Conservation (phyloP, 2,113 vertebrate genomes). For the Hemichromis elongatus region DNA sequence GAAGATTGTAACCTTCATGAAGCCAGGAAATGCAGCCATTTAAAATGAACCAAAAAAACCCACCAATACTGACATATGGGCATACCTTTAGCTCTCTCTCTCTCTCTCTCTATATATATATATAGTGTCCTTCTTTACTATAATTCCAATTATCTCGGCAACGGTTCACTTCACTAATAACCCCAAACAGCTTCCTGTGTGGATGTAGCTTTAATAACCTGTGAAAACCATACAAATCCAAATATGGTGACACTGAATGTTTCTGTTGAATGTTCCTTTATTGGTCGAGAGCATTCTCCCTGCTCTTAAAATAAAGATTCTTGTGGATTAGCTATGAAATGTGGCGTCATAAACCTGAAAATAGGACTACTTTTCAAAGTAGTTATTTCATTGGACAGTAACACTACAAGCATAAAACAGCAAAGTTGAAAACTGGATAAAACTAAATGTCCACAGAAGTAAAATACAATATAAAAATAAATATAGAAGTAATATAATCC, state of each 20-base stretch:
- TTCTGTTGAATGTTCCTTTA: not conserved
- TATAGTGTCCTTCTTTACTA: not conserved
- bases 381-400: not conserved
- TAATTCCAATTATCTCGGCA: not conserved
- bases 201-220: not conserved
- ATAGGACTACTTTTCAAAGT: not conserved
- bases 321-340: not conserved
- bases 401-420: not conserved
- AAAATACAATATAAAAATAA: fast-evolving
- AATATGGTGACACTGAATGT: not conserved
- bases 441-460: not conserved
- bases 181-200: not conserved
- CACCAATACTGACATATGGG: fast-evolving
- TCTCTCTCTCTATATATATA: fast-evolving
- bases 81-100: not conserved
- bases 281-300: not conserved
- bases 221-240: not conserved
- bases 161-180: not conserved
- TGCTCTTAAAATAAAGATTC: not conserved
- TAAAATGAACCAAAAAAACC: fast-evolving
- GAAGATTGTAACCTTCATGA: not conserved
- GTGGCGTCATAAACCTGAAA: not conserved
- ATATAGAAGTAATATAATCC: not conserved
- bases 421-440: not conserved
- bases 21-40: not conserved